These are phyloP conservation scores for Adelognathus sp. DNA, from an alignment of 2,888 invertebrate genomes.

Conservation along the genomic window DNA sequence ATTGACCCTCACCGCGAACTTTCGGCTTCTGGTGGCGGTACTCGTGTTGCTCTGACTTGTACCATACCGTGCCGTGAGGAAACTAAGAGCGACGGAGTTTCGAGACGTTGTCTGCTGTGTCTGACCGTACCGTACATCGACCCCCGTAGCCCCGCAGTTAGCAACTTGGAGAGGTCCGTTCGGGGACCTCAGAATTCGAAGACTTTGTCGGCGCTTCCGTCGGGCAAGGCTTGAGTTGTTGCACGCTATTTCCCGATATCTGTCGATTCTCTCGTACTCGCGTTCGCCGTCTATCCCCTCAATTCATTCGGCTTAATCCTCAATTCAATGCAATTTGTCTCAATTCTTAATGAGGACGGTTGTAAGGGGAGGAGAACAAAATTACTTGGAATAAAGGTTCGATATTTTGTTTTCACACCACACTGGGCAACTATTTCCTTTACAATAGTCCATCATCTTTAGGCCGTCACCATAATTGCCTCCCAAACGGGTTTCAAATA, in stretches of 20 bases:
- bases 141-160: slow-evolving; percentile 51
- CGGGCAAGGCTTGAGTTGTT: slow-evolving; percentile 2
- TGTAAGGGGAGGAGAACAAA: not conserved
- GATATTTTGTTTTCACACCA: too few species aligned
- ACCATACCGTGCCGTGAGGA: not conserved
- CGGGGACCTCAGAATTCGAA: slow-evolving; percentile 31
- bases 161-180: slow-evolving; percentile 2
- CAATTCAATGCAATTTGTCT: not conserved
- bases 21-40: slow-evolving; percentile 26
- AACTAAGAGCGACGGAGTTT: slow-evolving; percentile 54
- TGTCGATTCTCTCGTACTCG: not conserved
- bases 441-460: too few species aligned
- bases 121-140: slow-evolving; percentile 62
- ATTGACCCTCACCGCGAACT: slow-evolving; percentile 72
- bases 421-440: too few species aligned
- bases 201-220: slow-evolving; percentile 30
- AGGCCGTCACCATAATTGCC: too few species aligned
- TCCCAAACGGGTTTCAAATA: too few species aligned
- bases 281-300: not conserved
- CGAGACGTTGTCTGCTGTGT: slow-evolving; percentile 66
- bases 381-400: too few species aligned
- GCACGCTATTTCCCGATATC: not conserved
- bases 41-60: slow-evolving; percentile 6
- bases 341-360: not conserved
- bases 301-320: not conserved